phyloP scores from a whole-genome alignment of 1,140 invertebrate genomes.

The Chrysoperla carnea region DNA sequence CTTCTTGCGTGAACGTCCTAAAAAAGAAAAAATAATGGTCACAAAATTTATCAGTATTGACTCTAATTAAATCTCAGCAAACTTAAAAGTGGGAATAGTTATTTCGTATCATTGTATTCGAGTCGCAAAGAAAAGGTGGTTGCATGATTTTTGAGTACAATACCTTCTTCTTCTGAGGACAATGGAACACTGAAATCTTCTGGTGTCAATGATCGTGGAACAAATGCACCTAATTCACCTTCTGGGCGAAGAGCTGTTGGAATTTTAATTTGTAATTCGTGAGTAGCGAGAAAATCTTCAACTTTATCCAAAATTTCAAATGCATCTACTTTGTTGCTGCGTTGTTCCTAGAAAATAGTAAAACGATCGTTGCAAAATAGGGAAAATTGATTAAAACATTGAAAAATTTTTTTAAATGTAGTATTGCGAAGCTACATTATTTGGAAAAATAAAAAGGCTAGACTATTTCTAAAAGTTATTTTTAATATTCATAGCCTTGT shows the following conservation, averaged over 20 bases:
- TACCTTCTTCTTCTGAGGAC: constrained; percentile 17
- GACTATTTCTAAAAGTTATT: no score
- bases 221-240: constrained; percentile 31
- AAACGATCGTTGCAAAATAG: no score
- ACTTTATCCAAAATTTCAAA: constrained; percentile 37
- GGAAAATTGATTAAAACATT: no score
- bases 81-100: no score
- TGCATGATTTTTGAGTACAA: not conserved
- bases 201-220: constrained; percentile 51
- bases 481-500: no score
- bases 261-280: constrained; percentile 40
- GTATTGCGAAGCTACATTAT: no score
- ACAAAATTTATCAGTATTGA: not conserved
- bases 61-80: not conserved
- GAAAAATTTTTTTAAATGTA: no score
- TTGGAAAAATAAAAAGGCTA: no score
- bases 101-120: no score
- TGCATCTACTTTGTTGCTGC: constrained; percentile 6
- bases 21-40: constrained; percentile 3
- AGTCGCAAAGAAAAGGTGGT: no score
- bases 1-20: constrained; percentile 26
- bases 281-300: constrained; percentile 41
- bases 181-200: constrained; percentile 48
- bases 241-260: constrained; percentile 35
- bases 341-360: constrained; percentile 11